Conservation (phyloP, 2,797 vertebrate species). For the Anabacerthia variegaticeps region DNA sequence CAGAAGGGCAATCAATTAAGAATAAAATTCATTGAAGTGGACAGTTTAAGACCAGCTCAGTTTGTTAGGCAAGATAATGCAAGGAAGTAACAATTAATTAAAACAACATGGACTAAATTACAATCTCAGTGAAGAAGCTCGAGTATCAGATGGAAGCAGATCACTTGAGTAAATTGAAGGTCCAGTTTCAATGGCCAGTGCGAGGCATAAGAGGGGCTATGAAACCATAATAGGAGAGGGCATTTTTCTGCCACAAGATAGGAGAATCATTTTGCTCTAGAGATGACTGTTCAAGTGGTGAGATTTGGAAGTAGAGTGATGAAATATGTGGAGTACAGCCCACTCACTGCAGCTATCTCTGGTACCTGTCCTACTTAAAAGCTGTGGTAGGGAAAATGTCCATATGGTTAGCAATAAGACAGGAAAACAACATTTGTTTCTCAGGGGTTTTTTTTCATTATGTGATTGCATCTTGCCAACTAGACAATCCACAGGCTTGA, state of each 20-base stretch:
- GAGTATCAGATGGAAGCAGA: neutral
- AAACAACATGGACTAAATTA: neutral
- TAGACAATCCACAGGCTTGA: neutral
- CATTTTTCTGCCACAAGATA: neutral
- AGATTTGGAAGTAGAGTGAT: constrained; percentile 36
- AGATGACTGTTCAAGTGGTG: constrained; percentile 16
- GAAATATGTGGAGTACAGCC: constrained; percentile 56
- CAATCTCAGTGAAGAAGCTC: neutral
- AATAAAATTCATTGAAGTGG: neutral
- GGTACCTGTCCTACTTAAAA: constrained; percentile 68
- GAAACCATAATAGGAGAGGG: neutral
- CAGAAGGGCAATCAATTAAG: neutral
- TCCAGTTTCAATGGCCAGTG: neutral
- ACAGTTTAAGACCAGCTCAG: neutral
- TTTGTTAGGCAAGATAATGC: neutral
- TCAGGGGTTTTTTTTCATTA: neutral
- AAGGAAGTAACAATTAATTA: constrained; percentile 3
- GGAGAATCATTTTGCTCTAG: neutral
- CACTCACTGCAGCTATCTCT: constrained; percentile 62
- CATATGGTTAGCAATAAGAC: constrained; percentile 58
- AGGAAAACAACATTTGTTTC: constrained; percentile 59
- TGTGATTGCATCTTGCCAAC: neutral
- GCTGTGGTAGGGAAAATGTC: constrained; percentile 47
- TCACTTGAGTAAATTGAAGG: neutral
- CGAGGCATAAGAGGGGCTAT: neutral